Evolutionary conservation across 2,888 invertebrate species (phyloP).

Genomic region (Lamproptera curius): DNA sequence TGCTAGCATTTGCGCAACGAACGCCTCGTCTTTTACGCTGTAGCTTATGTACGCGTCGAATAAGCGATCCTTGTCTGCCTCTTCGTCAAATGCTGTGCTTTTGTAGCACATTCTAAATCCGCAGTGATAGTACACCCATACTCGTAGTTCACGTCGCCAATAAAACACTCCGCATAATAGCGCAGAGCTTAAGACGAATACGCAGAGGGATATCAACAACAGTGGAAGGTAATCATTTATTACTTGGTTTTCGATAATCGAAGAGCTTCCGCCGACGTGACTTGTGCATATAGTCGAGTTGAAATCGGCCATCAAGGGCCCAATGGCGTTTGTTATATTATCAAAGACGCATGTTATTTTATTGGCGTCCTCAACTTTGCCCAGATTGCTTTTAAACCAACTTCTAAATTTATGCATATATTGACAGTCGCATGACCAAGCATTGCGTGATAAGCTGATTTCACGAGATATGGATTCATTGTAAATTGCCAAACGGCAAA

Average conservation of each 20-base stretch:
- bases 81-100: constrained; percentile 87
- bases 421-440: constrained; percentile 94
- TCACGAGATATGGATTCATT: constrained; percentile 90
- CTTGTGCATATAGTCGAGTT: constrained; percentile 88
- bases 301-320: constrained; percentile 85
- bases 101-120: constrained; percentile 92
- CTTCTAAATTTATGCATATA: constrained; percentile 88
- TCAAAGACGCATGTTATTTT: constrained; percentile 87
- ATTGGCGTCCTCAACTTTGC: constrained; percentile 88
- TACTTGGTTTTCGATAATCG: constrained; percentile 85
- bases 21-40: constrained; percentile 94
- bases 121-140: constrained; percentile 92
- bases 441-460: constrained; percentile 89
- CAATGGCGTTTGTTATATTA: constrained; percentile 83
- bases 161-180: constrained; percentile 88
- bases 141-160: constrained; percentile 88
- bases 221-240: constrained; percentile 90
- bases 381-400: constrained; percentile 88
- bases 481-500: constrained; percentile 93
- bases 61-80: constrained; percentile 89
- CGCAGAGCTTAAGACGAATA: constrained; percentile 86
- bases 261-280: constrained; percentile 84
- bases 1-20: constrained; percentile 92
- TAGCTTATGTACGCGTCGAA: constrained; percentile 98
- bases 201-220: constrained; percentile 86